Conservation (phyloP, 2,888 invertebrate species). For the Cerastis rubricosa region DNA sequence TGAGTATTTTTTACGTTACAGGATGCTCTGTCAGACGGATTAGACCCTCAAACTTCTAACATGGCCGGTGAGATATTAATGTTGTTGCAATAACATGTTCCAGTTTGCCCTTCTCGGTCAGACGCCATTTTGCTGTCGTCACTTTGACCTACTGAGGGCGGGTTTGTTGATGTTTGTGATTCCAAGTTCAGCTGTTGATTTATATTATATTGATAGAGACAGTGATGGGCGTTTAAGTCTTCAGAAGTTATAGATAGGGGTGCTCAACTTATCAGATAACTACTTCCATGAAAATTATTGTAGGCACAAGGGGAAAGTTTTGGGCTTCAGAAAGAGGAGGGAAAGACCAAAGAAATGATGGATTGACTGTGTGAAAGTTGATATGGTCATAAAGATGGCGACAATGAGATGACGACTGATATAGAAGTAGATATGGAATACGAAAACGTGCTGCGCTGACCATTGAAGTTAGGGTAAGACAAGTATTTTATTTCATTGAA, state of each 20-base stretch:
- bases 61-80: constrained; percentile 19
- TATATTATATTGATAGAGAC: background rate
- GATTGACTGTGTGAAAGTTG: background rate
- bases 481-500: background rate
- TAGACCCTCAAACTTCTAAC: constrained; percentile 21
- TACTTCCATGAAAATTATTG: background rate
- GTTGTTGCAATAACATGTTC: constrained; percentile 26
- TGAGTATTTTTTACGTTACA: too few species aligned
- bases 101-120: constrained; percentile 21
- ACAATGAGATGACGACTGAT: background rate
- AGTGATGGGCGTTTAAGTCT: background rate
- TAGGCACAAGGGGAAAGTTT: background rate
- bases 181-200: constrained; percentile 16
- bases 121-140: constrained; percentile 34
- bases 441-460: background rate
- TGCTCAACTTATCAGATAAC: background rate
- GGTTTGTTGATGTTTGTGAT: constrained; percentile 6
- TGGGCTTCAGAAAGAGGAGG: background rate
- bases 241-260: background rate
- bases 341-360: too few species aligned
- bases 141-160: constrained; percentile 7
- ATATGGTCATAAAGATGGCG: background rate
- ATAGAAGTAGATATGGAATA: background rate
- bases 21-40: constrained; percentile 5
- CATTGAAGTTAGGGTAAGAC: background rate